Conservation (phyloP, 2,888 invertebrate species). For the Taenaris catops region DNA sequence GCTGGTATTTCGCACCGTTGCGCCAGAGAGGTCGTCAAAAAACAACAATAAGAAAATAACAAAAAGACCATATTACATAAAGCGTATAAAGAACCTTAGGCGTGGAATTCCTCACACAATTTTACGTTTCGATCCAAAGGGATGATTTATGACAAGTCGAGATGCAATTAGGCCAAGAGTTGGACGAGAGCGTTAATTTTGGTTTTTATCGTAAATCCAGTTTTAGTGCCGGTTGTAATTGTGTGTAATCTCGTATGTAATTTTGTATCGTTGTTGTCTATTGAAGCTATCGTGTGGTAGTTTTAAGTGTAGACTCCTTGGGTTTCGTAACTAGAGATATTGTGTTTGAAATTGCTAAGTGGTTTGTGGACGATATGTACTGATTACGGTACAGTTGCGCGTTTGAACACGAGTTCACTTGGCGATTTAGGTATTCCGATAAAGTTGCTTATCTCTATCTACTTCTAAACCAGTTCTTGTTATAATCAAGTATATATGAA, state of each 20-base stretch:
- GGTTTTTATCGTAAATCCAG: constrained; percentile 61
- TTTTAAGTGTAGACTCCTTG: constrained; percentile 3
- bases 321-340: constrained; percentile 9
- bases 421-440: no score
- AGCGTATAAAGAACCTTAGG: constrained; percentile 31
- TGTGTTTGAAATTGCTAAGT: constrained; percentile 12
- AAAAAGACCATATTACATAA: no score
- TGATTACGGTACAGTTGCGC: no score
- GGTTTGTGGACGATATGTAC: neutral
- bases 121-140: constrained; percentile 43
- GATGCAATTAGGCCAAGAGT: constrained; percentile 57
- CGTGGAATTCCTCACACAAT: constrained; percentile 60
- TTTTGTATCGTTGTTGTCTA: constrained; percentile 37
- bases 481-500: no score
- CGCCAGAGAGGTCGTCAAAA: no score
- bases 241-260: constrained; percentile 40
- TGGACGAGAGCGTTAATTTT: constrained; percentile 58
- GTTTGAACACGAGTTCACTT: no score
- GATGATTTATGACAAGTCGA: constrained; percentile 61
- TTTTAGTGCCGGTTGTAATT: constrained; percentile 43
- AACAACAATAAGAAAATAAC: no score
- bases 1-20: no score
- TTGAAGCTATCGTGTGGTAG: constrained; percentile 39
- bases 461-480: no score
- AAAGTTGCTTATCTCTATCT: no score